phyloP scores from a whole-genome alignment of 2,113 vertebrate species.

The Cynocephalus volans region DNA sequence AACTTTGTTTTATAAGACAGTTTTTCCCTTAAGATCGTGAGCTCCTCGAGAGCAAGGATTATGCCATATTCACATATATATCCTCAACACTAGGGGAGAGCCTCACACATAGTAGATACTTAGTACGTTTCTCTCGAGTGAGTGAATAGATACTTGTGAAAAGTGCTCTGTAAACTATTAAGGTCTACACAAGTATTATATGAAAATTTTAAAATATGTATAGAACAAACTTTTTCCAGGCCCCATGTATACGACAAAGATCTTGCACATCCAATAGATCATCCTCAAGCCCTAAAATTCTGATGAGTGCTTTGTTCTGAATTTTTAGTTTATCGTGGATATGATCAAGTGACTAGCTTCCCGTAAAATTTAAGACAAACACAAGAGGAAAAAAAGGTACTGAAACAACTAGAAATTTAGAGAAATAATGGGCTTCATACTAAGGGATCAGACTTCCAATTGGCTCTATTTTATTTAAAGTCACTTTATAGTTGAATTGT shows the following conservation, averaged over 20 bases:
- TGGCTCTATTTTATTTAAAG: slow-evolving; percentile 20
- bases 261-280: not conserved
- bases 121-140: not conserved
- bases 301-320: not conserved
- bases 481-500: slow-evolving; percentile 52
- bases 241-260: not conserved
- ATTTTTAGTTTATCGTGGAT: not conserved
- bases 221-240: not conserved
- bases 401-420: slow-evolving; percentile 1
- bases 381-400: not conserved
- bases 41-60: not conserved
- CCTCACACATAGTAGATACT: not conserved
- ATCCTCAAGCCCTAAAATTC: not conserved
- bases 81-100: not conserved
- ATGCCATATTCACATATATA: not conserved
- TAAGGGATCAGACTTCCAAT: not conserved
- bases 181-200: not conserved
- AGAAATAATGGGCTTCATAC: not conserved
- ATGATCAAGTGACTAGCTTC: not conserved
- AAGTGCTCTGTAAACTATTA: not conserved
- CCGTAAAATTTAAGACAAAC: slow-evolving; percentile 40
- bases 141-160: not conserved
- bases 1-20: not conserved
- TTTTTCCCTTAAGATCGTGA: not conserved
- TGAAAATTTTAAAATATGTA: not conserved